Evolutionary conservation across 2,113 vertebrate genomes (phyloP).

Genomic region (Jaculus jaculus): DNA sequence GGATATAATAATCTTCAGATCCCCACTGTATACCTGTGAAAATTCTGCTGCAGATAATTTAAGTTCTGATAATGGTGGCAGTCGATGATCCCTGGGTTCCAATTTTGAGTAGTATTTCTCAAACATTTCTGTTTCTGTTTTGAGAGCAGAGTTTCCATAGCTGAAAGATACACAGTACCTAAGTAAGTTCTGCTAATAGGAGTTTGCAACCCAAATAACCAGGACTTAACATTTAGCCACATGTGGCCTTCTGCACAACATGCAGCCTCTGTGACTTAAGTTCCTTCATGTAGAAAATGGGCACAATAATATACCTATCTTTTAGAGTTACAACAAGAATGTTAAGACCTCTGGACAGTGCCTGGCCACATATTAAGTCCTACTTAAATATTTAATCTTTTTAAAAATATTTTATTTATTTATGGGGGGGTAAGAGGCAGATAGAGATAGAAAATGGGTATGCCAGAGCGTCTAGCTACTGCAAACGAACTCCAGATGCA

Average conservation of each 20-base stretch:
- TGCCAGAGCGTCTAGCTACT: too few species aligned
- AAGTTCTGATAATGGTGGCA: not conserved
- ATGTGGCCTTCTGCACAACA: not conserved
- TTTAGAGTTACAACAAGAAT: not conserved
- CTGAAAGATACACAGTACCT: constrained; percentile 72
- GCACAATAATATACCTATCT: not conserved
- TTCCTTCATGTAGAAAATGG: constrained; percentile 32
- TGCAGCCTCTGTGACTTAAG: not conserved
- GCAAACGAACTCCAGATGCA: too few species aligned
- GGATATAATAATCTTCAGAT: not conserved
- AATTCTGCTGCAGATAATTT: constrained; percentile 10
- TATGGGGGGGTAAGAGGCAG: too few species aligned
- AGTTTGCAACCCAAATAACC: not conserved
- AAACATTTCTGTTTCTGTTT: constrained; percentile 84
- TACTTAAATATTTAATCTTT: not conserved
- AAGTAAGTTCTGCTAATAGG: not conserved
- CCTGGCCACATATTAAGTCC: not conserved
- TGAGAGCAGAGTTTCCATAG: constrained; percentile 79
- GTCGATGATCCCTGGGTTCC: constrained; percentile 64
- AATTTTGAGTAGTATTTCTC: constrained; percentile 83
- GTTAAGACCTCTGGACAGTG: not conserved
- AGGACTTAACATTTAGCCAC: not conserved
- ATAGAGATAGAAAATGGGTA: too few species aligned
- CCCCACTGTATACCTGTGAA: constrained; percentile 59
- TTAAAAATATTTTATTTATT: too few species aligned